Evolutionary conservation across 1,140 invertebrate genomes (phyloP).

Genomic region (Melanaphis sacchari): DNA sequence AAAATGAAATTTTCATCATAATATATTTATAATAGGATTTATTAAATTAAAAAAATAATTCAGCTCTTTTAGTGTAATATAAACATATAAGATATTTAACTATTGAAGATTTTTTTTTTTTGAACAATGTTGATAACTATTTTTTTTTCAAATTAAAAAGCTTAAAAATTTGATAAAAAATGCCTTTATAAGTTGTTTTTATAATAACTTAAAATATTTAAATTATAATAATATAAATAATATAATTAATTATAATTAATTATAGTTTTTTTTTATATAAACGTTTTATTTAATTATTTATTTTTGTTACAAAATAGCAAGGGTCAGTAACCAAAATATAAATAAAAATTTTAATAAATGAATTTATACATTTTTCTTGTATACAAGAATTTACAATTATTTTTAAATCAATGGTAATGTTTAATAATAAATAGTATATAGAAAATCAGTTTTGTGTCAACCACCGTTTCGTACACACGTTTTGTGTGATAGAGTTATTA

Average conservation of each 20-base stretch:
- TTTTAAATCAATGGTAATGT: background rate
- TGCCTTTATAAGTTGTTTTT: background rate
- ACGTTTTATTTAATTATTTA: background rate
- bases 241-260: too few relatives aligned
- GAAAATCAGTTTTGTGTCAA: background rate
- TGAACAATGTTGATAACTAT: background rate
- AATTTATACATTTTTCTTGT: too few relatives aligned
- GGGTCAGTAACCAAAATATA: background rate
- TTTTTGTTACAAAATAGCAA: background rate
- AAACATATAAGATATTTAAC: too few relatives aligned
- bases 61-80: too few relatives aligned
- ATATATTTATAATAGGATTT: too few relatives aligned
- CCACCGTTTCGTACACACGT: background rate
- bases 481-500: background rate
- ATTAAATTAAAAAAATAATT: too few relatives aligned
- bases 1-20: too few relatives aligned
- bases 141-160: background rate
- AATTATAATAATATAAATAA: too few relatives aligned
- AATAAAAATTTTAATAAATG: background rate
- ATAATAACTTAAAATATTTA: too few relatives aligned
- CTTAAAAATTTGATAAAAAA: background rate
- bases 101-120: background rate
- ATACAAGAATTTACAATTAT: background rate
- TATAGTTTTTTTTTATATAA: too few relatives aligned
- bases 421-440: background rate